A percentile compares a stretch with the other conserved stretches of the same genome.
These are phyloP conservation scores for Eumeta japonica DNA, from an alignment of 1,140 invertebrate species.

Conservation along the genomic window DNA sequence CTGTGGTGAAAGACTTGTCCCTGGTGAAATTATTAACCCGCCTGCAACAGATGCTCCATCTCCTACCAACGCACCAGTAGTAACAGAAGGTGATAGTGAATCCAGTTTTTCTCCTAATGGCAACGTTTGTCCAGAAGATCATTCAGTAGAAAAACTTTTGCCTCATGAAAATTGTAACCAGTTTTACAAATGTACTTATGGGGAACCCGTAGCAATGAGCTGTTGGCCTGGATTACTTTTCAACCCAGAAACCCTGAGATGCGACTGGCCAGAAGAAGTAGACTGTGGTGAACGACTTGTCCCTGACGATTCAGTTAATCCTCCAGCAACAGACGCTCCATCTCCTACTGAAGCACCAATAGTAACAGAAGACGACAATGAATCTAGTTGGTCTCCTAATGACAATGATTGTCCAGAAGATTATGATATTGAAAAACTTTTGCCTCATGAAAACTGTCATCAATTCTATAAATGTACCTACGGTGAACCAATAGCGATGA, in stretches of 20 bases:
- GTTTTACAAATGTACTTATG: slow-evolving; percentile 17
- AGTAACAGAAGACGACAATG: too few relatives aligned
- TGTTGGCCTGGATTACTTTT: slow-evolving; percentile 10
- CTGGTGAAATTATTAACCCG: too few relatives aligned
- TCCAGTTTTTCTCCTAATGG: too few relatives aligned
- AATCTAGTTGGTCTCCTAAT: too few relatives aligned
- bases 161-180: slow-evolving; percentile 28
- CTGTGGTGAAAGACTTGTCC: slow-evolving; percentile 17
- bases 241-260: slow-evolving; percentile 10
- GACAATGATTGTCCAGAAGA: too few relatives aligned
- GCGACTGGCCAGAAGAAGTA: slow-evolving; percentile 58
- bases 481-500: too few relatives aligned
- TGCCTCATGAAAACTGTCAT: slow-evolving; percentile 10
- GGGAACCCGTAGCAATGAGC: slow-evolving; percentile 7
- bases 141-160: slow-evolving; percentile 16
- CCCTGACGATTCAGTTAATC: slow-evolving; percentile 12
- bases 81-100: too few relatives aligned
- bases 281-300: slow-evolving; percentile 9
- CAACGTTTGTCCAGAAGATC: too few relatives aligned
- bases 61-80: too few relatives aligned
- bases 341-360: too few relatives aligned
- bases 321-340: too few relatives aligned
- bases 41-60: too few relatives aligned
- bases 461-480: slow-evolving; percentile 2
- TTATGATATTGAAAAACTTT: slow-evolving; percentile 12